Conservation (phyloP, 2,888 invertebrate genomes). For the Yponomeuta sedellus region DNA sequence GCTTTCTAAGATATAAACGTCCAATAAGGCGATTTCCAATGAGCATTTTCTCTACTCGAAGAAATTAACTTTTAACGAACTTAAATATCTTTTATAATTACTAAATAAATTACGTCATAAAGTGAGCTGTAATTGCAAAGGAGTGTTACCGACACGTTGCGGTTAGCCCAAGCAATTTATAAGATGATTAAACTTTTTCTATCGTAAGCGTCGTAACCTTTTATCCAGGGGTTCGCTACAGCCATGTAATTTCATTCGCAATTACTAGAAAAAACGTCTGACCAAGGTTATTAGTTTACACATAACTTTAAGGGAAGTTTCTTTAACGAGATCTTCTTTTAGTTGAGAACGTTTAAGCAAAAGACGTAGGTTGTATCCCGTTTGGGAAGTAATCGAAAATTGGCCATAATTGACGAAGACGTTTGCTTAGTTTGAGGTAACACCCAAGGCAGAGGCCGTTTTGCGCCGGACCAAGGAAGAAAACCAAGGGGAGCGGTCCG, state of each 20-base stretch:
- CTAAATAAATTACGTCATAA: slow-evolving; percentile 1
- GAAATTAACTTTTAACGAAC: not conserved
- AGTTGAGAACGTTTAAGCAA: not conserved
- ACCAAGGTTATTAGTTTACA: not conserved
- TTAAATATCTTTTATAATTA: not conserved
- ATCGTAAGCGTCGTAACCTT: slow-evolving; percentile 6
- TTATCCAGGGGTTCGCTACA: not conserved
- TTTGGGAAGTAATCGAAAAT: slow-evolving; percentile 7
- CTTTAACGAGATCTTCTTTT: not conserved
- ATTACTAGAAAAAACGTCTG: slow-evolving; percentile 5
- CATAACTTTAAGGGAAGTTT: not conserved
- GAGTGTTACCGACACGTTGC: slow-evolving; percentile 6
- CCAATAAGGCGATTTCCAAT: not conserved
- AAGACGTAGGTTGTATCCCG: not conserved
- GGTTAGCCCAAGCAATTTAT: slow-evolving; percentile 2
- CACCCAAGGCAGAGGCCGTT: not conserved
- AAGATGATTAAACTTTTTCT: slow-evolving; percentile 7
- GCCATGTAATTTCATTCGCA: slow-evolving; percentile 1
- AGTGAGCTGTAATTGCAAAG: not conserved
- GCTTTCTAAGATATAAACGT: not conserved
- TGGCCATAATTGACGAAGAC: not conserved
- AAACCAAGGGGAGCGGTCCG: not conserved
- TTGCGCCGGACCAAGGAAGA: not conserved
- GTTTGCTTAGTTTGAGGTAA: slow-evolving; percentile 4
- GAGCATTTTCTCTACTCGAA: not conserved